Percentiles rank a stretch among this genome's conserved stretches.
phyloP scores from a whole-genome alignment of 2,797 vertebrate species.

The Furcifer pardalis region DNA sequence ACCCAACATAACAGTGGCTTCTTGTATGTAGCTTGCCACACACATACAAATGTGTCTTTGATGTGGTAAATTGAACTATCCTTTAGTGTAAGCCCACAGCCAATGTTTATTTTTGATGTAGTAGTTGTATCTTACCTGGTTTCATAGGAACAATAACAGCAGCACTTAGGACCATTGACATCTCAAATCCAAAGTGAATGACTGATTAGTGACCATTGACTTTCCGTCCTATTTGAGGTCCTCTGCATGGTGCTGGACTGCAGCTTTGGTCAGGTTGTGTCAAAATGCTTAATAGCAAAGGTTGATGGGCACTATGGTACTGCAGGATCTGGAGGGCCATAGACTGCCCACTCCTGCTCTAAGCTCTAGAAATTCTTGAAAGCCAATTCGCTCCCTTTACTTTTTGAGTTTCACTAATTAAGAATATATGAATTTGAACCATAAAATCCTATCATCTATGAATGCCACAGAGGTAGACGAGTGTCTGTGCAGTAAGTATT shows the following conservation, averaged over 20 bases:
- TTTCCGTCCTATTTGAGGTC: background rate
- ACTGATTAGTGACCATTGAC: background rate
- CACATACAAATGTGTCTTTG: background rate
- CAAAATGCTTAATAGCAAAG: no score
- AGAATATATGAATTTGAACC: background rate
- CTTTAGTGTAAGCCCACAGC: background rate
- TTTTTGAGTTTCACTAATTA: background rate
- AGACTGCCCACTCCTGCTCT: no score
- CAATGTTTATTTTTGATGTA: background rate
- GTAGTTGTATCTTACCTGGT: background rate
- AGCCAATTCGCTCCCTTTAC: background rate
- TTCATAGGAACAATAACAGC: background rate
- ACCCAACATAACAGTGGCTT: background rate
- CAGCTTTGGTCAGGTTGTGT: no score
- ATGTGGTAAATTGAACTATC: background rate
- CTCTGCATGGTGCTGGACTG: no score
- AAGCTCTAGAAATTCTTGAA: background rate
- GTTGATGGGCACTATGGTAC: no score
- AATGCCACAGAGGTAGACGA: no score
- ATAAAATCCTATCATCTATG: background rate
- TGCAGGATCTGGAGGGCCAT: no score
- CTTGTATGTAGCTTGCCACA: background rate
- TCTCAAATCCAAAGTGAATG: background rate
- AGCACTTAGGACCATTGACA: background rate
- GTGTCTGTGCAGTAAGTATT: background rate